Percentiles rank a stretch among this genome's conserved stretches.
These are phyloP conservation scores for Ciconia nigra DNA, from an alignment of 2,797 vertebrate genomes.

Conservation along the genomic window DNA sequence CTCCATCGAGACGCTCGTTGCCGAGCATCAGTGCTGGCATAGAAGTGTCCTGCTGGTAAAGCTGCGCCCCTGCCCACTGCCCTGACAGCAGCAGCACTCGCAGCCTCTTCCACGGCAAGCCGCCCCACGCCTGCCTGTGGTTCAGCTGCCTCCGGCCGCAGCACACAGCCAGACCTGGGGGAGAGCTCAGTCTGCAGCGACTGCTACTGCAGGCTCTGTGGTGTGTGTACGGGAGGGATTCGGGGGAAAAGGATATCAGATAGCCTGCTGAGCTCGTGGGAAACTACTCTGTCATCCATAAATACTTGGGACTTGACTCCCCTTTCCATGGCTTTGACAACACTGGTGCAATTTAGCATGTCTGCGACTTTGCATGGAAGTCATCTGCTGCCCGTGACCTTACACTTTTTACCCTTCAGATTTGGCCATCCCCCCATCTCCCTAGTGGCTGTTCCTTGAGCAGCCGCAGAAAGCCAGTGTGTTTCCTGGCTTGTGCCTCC, in stretches of 20 bases:
- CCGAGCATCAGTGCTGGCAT: neutral
- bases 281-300: neutral
- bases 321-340: neutral
- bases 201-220: neutral
- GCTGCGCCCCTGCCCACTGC: neutral
- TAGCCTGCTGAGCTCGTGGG: neutral
- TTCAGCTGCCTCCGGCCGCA: neutral
- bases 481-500: neutral
- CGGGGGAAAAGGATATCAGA: too few species aligned
- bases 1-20: accelerated
- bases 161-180: neutral
- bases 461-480: neutral
- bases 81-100: neutral
- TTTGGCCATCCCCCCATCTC: neutral
- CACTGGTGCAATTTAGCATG: neutral
- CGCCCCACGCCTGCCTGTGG: neutral
- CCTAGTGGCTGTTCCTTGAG: neutral
- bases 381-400: neutral
- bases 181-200: neutral
- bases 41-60: neutral
- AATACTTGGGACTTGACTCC: neutral
- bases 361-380: neutral
- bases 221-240: neutral
- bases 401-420: neutral
- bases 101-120: neutral